These are phyloP conservation scores for Hippasteria phrygiana DNA, from an alignment of 53 echinoderm and acorn worm genomes.

Conservation along the genomic window DNA sequence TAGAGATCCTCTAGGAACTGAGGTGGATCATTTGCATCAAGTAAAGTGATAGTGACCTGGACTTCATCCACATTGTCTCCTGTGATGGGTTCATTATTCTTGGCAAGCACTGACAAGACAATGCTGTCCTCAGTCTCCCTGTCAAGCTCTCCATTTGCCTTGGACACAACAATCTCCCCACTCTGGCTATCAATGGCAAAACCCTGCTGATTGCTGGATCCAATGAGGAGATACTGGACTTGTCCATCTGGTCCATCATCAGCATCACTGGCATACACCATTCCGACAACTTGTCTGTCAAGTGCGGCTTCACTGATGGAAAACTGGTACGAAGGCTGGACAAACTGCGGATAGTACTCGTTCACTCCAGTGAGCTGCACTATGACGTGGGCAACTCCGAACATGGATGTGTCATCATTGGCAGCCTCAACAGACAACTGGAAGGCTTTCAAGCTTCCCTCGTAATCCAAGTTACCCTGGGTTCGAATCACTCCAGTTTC, in stretches of 20 bases:
- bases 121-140: constrained; percentile 79
- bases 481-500: constrained; percentile 80
- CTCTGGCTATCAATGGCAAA: constrained; percentile 81
- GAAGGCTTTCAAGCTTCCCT: constrained; percentile 69
- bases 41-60: constrained; percentile 76
- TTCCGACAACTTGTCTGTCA: constrained; percentile 84
- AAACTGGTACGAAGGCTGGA: constrained; percentile 82
- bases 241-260: constrained; percentile 88
- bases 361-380: constrained; percentile 88
- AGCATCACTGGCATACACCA: constrained; percentile 82
- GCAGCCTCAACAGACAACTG: constrained; percentile 83
- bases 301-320: constrained; percentile 88
- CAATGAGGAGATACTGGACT: constrained; percentile 84
- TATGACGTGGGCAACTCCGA: constrained; percentile 79
- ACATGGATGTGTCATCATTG: constrained; percentile 73
- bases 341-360: constrained; percentile 88
- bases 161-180: constrained; percentile 83
- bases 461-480: constrained; percentile 92
- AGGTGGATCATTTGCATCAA: constrained; percentile 95
- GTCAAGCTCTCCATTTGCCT: constrained; percentile 82
- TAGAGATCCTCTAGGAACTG: constrained; percentile 82
- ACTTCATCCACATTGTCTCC: constrained; percentile 89
- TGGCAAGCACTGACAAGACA: constrained; percentile 84
- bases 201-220: constrained; percentile 88
- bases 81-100: constrained; percentile 83